phyloP scores from a whole-genome alignment of 2,797 vertebrate genomes.

The Enteromius mattozi region DNA sequence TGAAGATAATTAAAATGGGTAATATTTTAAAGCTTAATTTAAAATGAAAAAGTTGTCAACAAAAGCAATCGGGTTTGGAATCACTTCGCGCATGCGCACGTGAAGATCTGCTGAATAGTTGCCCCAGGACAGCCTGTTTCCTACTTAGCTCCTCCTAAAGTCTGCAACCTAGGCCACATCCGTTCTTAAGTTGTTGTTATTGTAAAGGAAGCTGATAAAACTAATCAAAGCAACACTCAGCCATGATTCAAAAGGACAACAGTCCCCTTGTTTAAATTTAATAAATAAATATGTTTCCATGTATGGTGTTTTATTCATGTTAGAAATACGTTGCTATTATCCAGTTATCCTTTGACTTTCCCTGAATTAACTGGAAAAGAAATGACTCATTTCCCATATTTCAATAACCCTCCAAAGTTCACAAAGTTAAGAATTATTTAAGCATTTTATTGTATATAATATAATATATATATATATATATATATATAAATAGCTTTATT shows the following conservation, averaged over 20 bases:
- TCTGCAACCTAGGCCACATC: slow-evolving; percentile 25
- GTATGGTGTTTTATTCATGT: not conserved
- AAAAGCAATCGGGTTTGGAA: not conserved
- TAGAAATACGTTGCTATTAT: not conserved
- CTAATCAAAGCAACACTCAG: not conserved
- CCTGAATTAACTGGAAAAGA: slow-evolving; percentile 24
- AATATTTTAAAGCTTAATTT: not conserved
- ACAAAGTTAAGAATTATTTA: not conserved
- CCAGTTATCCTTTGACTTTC: not conserved
- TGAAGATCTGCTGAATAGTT: slow-evolving; percentile 25
- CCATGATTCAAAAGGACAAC: not conserved
- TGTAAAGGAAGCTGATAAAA: slow-evolving; percentile 20
- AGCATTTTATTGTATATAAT: not conserved
- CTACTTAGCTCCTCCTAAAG: slow-evolving; percentile 32
- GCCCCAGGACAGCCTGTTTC: slow-evolving; percentile 48
- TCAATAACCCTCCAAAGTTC: not conserved
- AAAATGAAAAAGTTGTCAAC: not conserved
- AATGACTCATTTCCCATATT: slow-evolving; percentile 34
- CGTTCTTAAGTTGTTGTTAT: slow-evolving; percentile 42
- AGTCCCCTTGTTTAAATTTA: not conserved
- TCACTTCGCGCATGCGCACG: slow-evolving; percentile 24
- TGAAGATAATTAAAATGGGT: not conserved
- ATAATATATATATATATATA: no score
- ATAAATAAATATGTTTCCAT: not conserved
- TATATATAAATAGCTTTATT: not conserved